A percentile compares a stretch with the other conserved stretches of the same genome.
Conservation (phyloP, 2,797 vertebrate species). For the Pelochelys cantorii region DNA sequence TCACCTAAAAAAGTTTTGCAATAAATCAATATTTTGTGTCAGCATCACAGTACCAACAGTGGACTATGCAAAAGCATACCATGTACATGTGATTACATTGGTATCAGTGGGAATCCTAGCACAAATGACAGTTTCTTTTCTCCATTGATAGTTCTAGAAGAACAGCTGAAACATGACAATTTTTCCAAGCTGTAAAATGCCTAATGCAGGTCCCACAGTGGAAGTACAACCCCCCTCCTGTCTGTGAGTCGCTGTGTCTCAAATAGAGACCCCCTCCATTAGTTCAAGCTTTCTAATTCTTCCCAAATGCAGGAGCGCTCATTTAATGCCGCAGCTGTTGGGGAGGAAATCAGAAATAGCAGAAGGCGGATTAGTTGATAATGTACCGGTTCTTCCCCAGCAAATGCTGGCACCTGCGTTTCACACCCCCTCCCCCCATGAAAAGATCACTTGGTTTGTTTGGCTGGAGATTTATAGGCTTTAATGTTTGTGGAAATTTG, state of each 20-base stretch:
- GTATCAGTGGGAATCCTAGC: conserved; percentile 40
- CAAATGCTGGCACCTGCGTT: conserved; percentile 79
- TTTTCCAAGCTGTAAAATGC: conserved; percentile 73
- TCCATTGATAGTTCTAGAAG: conserved; percentile 61
- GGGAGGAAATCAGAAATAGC: conserved; percentile 80
- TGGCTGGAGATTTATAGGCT: conserved; percentile 70
- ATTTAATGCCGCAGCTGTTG: conserved; percentile 77
- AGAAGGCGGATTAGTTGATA: conserved; percentile 79
- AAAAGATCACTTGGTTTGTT: conserved; percentile 70
- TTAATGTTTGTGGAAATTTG: conserved; percentile 52
- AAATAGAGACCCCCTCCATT: conserved; percentile 64
- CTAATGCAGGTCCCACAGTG: conserved; percentile 61
- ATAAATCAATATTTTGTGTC: conserved; percentile 12
- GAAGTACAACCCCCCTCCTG: conserved; percentile 69
- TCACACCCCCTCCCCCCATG: conserved; percentile 64
- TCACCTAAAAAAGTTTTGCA: conserved; percentile 4
- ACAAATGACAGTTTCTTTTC: conserved; percentile 52
- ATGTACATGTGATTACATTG: conserved; percentile 22
- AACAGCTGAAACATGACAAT: conserved; percentile 69
- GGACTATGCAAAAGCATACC: background rate
- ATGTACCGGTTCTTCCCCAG: conserved; percentile 78
- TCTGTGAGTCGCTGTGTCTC: conserved; percentile 72
- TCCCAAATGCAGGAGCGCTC: conserved; percentile 77
- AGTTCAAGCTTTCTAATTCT: conserved; percentile 72
- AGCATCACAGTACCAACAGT: background rate